These are phyloP conservation scores for Gadopsis marmoratus DNA, from an alignment of 2,797 vertebrate genomes.

Conservation along the genomic window DNA sequence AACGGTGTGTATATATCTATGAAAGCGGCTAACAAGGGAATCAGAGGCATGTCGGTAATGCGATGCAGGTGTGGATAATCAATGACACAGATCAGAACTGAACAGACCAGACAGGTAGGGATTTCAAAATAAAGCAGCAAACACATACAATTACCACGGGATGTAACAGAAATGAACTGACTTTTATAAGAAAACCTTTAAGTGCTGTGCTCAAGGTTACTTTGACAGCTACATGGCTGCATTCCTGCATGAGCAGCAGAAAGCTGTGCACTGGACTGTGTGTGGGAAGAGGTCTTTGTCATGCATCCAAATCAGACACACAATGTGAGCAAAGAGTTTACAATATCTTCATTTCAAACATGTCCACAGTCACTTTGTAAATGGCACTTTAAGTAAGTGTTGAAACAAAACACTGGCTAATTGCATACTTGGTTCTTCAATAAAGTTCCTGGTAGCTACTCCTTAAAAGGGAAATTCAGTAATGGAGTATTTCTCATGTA, in stretches of 20 bases:
- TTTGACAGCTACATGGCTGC: background rate
- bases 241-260: background rate
- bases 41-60: too few species aligned
- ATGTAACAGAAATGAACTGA: background rate
- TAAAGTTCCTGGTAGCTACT: background rate
- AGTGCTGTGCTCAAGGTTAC: background rate
- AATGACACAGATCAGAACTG: too few species aligned
- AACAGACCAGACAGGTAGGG: too few species aligned
- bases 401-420: background rate
- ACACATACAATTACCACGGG: too few species aligned
- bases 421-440: background rate
- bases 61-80: too few species aligned
- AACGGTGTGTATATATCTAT: too few species aligned
- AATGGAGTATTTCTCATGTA: background rate
- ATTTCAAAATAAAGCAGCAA: too few species aligned
- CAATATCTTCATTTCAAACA: slow-evolving; percentile 30
- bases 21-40: too few species aligned
- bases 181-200: background rate
- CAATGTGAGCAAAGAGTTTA: slow-evolving; percentile 12
- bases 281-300: slow-evolving; percentile 19
- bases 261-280: background rate
- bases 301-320: slow-evolving; percentile 20
- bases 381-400: slow-evolving; percentile 8
- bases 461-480: slow-evolving; percentile 9
- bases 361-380: slow-evolving; percentile 20